Conservation (phyloP, 1,140 invertebrate genomes). For the Bombus polaris region DNA sequence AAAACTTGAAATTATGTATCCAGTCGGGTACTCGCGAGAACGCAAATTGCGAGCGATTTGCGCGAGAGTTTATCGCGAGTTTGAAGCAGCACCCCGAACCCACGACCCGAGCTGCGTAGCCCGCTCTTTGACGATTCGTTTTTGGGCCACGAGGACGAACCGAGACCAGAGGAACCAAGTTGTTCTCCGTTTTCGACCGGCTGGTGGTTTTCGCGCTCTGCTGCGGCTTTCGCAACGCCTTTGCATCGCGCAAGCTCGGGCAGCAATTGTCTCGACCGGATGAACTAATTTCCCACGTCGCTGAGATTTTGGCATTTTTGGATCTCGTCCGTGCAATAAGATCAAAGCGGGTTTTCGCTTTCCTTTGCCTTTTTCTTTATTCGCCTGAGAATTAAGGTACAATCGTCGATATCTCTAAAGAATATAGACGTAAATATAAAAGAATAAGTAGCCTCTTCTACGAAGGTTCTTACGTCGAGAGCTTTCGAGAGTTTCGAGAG, state of each 20-base stretch:
- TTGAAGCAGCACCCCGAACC: not conserved
- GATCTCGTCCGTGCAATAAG: no score
- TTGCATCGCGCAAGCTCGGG: no score
- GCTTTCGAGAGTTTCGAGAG: slow-evolving; percentile 2
- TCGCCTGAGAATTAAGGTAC: no score
- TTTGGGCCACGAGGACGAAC: not conserved
- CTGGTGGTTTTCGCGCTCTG: not conserved
- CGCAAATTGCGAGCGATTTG: slow-evolving; percentile 39
- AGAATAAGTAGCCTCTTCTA: no score
- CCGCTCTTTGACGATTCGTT: slow-evolving; percentile 4
- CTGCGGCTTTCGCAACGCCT: not conserved
- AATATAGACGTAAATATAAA: not conserved
- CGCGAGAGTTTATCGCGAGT: slow-evolving; percentile 20
- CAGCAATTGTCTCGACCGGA: not conserved
- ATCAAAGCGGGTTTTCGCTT: no score
- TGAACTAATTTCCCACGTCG: not conserved
- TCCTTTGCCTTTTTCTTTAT: no score
- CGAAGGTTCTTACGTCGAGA: not conserved
- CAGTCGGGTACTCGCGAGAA: not conserved
- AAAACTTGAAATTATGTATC: slow-evolving; percentile 57
- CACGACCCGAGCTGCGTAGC: no score
- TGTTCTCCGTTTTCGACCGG: not conserved
- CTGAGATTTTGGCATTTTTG: not conserved
- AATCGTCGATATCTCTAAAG: not conserved
- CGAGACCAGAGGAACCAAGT: not conserved